Evolutionary conservation across 2,888 invertebrate genomes (phyloP).

Genomic region (Piscicola geometra): DNA sequence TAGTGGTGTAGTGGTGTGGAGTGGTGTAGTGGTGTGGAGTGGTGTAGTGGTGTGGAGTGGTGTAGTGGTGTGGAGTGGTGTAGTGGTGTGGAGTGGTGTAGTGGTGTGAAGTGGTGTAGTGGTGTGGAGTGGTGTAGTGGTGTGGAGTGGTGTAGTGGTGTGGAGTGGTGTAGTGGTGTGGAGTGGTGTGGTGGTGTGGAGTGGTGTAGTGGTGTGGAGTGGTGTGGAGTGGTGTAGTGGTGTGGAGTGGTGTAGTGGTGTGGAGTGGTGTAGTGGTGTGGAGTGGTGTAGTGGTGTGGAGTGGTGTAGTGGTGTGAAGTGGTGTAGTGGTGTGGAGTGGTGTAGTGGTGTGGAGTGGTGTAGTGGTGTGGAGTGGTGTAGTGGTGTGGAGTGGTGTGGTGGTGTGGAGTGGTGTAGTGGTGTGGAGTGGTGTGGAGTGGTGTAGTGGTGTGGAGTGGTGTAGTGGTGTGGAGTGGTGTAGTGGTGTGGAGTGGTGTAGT

Average conservation of each 20-base stretch:
- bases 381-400: neutral
- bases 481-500: neutral
- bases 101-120: neutral
- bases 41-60: neutral
- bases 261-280: neutral
- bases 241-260: neutral
- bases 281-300: neutral
- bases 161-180: neutral
- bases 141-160: neutral
- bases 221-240: neutral
- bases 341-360: neutral
- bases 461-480: neutral
- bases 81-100: neutral
- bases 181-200: neutral
- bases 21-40: neutral
- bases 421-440: neutral
- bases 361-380: neutral
- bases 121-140: neutral
- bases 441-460: neutral
- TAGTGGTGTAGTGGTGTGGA: neutral
- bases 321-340: neutral
- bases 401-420: neutral
- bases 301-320: neutral
- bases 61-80: neutral
- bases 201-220: neutral